Evolutionary conservation across 2,113 vertebrate genomes (phyloP), one percentile per base, ranked within the genome.

Genomic region (Agapornis roseicollis): DNA sequence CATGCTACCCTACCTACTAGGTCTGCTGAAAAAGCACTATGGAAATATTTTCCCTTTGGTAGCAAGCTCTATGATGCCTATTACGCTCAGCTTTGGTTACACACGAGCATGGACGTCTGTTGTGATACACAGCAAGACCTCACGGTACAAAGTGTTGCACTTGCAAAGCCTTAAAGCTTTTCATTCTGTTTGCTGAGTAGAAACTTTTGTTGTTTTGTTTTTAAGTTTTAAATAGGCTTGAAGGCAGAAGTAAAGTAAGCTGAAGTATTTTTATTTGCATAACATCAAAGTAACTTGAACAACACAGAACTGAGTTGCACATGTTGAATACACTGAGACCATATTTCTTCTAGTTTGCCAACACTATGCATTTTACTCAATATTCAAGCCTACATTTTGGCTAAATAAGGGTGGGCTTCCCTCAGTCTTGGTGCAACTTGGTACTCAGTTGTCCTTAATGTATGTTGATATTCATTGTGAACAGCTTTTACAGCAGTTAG

Each of bases 21-120:
- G 52, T 55, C 61, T 92, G 89, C 86, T 85, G 80, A 78, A 80
- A 92, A 88, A 86, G 86, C 92, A 89, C 42, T 89, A 6, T 83
- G 70, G 95, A 93, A 94, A 74, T 90, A 64, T 84, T 88, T 90
- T 64, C 42, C 52, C 61, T 90, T 88, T 22, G 31, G 6, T 64
- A 78, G 64, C 76, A 73, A 63, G 47, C 47, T 86, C 37, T 89
- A 0, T 91, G 91, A 17, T 56, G 76, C 33, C 50, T 80, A 29
- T 77, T 80, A 76, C 27, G 33, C 52, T 87, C 25, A 77, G 39
- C 63, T 88, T 77, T 53, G 41, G 13, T 85, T 80, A 90, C 58
- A 23, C 39, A 33, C 5, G 13, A 73, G n/a, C 2, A 0, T 80
- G 50, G n/a, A 82, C 47, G 41, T 63, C 64, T 6, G 1, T 69